Evolutionary conservation across 1,140 invertebrate species (phyloP).

Genomic region (Zaprionus nigranus): DNA sequence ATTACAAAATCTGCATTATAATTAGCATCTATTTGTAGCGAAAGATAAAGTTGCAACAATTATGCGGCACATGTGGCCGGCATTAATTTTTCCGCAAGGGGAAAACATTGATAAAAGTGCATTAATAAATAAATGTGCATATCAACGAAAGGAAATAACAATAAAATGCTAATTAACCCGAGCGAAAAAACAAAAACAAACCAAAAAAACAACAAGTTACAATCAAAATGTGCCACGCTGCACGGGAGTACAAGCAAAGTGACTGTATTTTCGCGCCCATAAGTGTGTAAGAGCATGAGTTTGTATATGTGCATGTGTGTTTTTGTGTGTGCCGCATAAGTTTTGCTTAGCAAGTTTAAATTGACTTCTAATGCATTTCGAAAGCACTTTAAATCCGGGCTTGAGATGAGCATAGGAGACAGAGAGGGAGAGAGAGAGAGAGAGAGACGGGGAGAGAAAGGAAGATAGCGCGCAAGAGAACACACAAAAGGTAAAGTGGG

Average conservation of each 20-base stretch:
- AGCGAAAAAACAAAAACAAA: neutral
- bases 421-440: neutral
- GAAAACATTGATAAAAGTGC: neutral
- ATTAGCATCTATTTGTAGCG: neutral
- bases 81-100: neutral
- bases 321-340: slow-evolving; percentile 5
- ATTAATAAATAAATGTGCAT: neutral
- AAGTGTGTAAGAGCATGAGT: neutral
- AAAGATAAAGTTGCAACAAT: neutral
- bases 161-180: slow-evolving; percentile 19
- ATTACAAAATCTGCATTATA: neutral
- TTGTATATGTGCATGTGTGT: neutral
- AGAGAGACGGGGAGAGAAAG: neutral
- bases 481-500: slow-evolving; percentile 22
- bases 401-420: neutral
- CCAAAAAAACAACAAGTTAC: neutral
- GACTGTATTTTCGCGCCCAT: neutral
- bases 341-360: neutral
- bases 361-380: slow-evolving; percentile 2
- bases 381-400: neutral
- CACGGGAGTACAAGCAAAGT: neutral
- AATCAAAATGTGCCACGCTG: neutral
- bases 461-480: neutral
- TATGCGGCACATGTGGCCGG: neutral
- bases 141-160: neutral